Evolutionary conservation across 2,888 invertebrate genomes (phyloP), one percentile per base, ranked within the genome.

Genomic region (Trimorus sp.): DNA sequence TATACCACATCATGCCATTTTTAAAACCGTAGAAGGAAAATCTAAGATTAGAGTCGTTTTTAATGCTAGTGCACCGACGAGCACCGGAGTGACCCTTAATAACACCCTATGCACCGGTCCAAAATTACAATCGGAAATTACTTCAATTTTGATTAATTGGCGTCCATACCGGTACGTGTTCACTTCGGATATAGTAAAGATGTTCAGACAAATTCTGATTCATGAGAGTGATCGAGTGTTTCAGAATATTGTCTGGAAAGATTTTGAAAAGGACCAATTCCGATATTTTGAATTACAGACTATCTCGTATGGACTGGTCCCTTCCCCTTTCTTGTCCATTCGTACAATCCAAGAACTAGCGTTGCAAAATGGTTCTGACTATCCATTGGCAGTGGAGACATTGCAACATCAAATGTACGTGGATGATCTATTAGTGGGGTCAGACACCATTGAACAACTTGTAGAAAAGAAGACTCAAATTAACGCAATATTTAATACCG

Each of bases 201-300:
- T 60, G 42, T 60, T 60, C 11, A 11, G 63, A 6, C 63, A 63
- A 37, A 51, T 63, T 3, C 4, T 7, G 8, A 14, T 63, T 8
- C 0, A 11, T 12, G 36, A 48, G 1, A 1, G 2, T 1, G 49
- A 63, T 63, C 9, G 48, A 1, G 1, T 48, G 2, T 48, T n/a
- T 48, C 48, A 48, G n/a, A 48, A 48, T 48, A 48, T 48, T 7
- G 48, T 48, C 2, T 48, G 48, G 48, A 5, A 9, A 48, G 14
- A 14, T 7, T 26, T 26, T 26, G 48, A 5, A n/a, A 48, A 1
- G 6, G 48, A 12, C 7, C 1, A 12, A 12, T 48, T n/a, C n/a
- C 6, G n/a, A 12, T 48, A 56, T 36, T 56, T 56, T 56, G 56
- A 56, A 56, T 36, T 56, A 37, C 36, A 56, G 2, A 56, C 56